These are phyloP conservation scores for Sarcophaga variegata DNA, from an alignment of 2,888 invertebrate species.

Conservation along the genomic window DNA sequence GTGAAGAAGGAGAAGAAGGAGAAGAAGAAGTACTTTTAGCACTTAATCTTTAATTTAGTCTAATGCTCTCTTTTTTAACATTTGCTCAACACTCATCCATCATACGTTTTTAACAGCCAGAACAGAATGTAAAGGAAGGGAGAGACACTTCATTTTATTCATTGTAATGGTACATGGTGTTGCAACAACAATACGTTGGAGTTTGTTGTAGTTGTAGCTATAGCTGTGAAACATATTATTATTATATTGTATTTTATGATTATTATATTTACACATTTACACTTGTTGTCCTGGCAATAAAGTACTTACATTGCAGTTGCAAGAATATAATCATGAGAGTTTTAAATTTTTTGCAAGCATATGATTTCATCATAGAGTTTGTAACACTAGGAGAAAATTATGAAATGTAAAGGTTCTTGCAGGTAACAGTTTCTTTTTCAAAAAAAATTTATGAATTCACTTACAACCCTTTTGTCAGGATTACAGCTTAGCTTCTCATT, in stretches of 20 bases:
- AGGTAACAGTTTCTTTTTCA: no score
- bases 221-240: neutral
- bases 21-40: neutral
- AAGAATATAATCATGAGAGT: neutral
- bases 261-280: neutral
- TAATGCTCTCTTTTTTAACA: constrained; percentile 63
- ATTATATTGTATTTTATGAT: neutral
- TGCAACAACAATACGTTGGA: no score
- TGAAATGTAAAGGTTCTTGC: no score
- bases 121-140: neutral
- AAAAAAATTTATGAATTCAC: no score
- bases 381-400: no score
- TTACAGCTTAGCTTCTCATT: no score
- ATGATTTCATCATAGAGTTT: no score
- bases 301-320: neutral
- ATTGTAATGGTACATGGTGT: neutral
- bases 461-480: no score
- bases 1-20: no score
- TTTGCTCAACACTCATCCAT: constrained; percentile 59
- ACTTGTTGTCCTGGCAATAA: neutral
- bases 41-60: constrained; percentile 58
- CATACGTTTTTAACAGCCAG: constrained; percentile 11
- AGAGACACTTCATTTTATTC: constrained; percentile 2
- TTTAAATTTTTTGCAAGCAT: no score
- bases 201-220: neutral